Percentiles rank a stretch among this genome's conserved stretches.
These are phyloP conservation scores for Lithophane socia DNA, from an alignment of 2,888 invertebrate species.

Conservation along the genomic window DNA sequence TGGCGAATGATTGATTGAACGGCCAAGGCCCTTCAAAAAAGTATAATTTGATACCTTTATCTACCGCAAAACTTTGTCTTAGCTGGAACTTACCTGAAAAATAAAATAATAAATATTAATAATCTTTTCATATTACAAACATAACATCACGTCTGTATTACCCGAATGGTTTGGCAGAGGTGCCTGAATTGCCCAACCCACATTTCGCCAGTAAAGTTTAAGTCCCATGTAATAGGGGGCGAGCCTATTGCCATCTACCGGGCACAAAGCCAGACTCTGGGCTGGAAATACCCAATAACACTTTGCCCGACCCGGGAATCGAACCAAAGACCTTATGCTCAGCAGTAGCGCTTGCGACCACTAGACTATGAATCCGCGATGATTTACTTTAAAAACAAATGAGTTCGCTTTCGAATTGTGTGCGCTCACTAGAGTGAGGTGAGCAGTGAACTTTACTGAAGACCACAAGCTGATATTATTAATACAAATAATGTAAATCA, in stretches of 20 bases:
- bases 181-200: no score
- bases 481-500: background rate
- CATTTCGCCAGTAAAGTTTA: no score
- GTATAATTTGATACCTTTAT: conserved; percentile 20
- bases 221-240: no score
- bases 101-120: conserved; percentile 1
- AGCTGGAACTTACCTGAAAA: conserved; percentile 45
- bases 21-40: background rate
- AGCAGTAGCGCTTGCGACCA: no score
- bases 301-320: no score
- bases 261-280: no score
- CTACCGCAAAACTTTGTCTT: background rate
- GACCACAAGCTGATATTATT: background rate
- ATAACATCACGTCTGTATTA: no score
- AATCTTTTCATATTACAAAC: background rate
- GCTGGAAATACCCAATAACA: no score
- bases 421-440: background rate
- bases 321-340: no score
- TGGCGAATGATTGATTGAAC: background rate
- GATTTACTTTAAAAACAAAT: background rate
- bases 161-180: no score
- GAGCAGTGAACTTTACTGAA: background rate
- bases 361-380: background rate
- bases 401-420: background rate
- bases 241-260: no score